Base-by-base conservation (phyloP, 2,797 vertebrate genomes). In the Pterois miles region DNA sequence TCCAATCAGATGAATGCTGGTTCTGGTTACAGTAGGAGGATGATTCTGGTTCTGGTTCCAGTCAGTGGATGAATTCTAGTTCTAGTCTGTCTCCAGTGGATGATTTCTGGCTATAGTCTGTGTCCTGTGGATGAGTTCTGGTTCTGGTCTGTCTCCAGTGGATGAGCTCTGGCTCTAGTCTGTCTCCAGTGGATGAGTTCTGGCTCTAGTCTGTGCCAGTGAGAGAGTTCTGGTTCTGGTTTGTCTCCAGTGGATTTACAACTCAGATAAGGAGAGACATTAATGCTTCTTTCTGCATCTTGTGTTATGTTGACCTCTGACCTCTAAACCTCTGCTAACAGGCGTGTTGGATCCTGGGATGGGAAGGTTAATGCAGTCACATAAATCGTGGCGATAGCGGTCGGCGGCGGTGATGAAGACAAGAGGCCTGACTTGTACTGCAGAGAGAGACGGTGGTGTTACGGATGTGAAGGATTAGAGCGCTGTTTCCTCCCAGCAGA, bases 191-290 rank as follows among this genome's bases (percentile, higher is more conserved):
- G n/a, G n/a, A n/a, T n/a, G n/a, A n/a, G n/a, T n/a, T n/a, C n/a
- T n/a, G n/a, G n/a, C n/a, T n/a, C n/a, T n/a, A n/a, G n/a, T n/a
- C n/a, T n/a, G n/a, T n/a, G n/a, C n/a, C n/a, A n/a, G n/a, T n/a
- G n/a, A n/a, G n/a, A n/a, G n/a, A n/a, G n/a, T 29, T 29, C 27
- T 29, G 27, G 27, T 29, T 29, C 27, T 29, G 27, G 27, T 29
- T 5, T 29, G 82, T 73, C 83, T 70, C 64, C 62, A n/a, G 48
- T 54, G 66, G 54, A 85, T 82, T 71, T 78, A 75, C 75, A 9
- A 57, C 84, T 48, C 59, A 23, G 88, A 91, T 88, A 86, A 87
- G 69, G 40, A 67, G 3, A 4, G 16, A 29, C 8, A 40, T 85
- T 62, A 79, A 82, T 85, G 73, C 78, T 36, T 83, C 25, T 84